phyloP scores from a whole-genome alignment of 2,888 invertebrate species.

The Siphonodentalium dalli region DNA sequence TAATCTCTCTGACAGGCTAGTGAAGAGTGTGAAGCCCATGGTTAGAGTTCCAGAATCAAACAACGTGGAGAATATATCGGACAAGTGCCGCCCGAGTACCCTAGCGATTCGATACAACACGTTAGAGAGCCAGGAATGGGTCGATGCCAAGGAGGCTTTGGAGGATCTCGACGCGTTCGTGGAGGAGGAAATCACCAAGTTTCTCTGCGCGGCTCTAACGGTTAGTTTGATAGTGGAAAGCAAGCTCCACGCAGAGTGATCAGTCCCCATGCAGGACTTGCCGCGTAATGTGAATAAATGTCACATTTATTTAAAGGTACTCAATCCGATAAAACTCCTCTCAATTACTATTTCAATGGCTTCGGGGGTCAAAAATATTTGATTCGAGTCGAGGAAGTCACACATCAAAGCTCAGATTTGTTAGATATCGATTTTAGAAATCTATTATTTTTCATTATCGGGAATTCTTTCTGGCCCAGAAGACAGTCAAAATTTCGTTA shows the following conservation, averaged over 20 bases:
- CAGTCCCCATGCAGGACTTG: neutral
- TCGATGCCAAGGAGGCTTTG: constrained; percentile 52
- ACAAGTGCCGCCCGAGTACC: constrained; percentile 52
- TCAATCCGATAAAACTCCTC: no score
- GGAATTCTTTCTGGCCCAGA: no score
- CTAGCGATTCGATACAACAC: constrained; percentile 49
- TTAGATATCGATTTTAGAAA: no score
- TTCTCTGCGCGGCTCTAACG: constrained; percentile 49
- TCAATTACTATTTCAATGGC: no score
- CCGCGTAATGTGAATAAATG: no score
- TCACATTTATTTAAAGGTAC: no score
- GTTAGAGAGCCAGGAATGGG: constrained; percentile 55
- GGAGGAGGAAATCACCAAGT: constrained; percentile 41
- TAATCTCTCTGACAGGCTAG: constrained; percentile 29
- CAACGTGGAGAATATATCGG: constrained; percentile 41
- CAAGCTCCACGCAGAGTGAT: neutral
- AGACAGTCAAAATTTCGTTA: no score
- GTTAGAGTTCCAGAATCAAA: no score
- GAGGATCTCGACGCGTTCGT: constrained; percentile 43
- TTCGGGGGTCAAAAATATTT: no score
- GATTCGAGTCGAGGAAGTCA: no score
- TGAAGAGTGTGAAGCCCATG: constrained; percentile 43
- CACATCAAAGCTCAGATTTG: no score
- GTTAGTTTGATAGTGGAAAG: constrained; percentile 30
- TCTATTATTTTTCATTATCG: no score